Evolutionary conservation across 2,888 invertebrate species (phyloP).

Genomic region (Agrilus biguttatus): DNA sequence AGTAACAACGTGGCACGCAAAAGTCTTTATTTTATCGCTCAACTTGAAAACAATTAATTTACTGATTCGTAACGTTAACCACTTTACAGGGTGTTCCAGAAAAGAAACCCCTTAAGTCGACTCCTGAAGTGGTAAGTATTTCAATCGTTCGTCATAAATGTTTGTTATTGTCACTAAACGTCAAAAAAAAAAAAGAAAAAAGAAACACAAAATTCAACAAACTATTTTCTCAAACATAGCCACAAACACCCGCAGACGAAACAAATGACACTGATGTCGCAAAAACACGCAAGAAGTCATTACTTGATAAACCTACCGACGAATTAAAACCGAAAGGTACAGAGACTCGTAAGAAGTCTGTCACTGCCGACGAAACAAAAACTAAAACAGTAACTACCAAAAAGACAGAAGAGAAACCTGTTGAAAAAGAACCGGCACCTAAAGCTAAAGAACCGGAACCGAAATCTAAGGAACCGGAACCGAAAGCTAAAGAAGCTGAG

Average conservation of each 20-base stretch:
- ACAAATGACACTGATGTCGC: conserved; percentile 13
- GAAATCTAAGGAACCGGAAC: conserved; percentile 18
- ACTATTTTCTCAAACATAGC: conserved; percentile 6
- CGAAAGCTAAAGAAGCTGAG: conserved; percentile 5
- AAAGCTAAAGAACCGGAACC: conserved; percentile 14
- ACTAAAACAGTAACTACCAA: background rate
- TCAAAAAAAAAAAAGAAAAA: background rate
- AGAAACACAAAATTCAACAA: background rate
- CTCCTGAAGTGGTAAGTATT: conserved; percentile 26
- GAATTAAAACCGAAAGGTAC: too few relatives aligned
- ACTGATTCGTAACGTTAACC: background rate
- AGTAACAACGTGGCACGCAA: background rate
- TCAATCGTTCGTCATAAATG: background rate
- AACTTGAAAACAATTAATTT: background rate
- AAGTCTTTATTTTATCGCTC: too few relatives aligned
- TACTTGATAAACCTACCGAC: conserved; percentile 1
- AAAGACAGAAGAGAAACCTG: conserved; percentile 16
- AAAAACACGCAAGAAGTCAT: conserved; percentile 8
- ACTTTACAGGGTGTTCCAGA: conserved; percentile 16
- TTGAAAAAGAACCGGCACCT: conserved; percentile 26
- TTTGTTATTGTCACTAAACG: background rate
- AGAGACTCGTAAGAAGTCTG: too few relatives aligned
- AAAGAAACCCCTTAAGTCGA: conserved; percentile 21
- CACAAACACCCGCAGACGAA: conserved; percentile 12
- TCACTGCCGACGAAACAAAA: background rate